Evolutionary conservation across 2,888 invertebrate genomes (phyloP), one percentile per base, ranked within the genome.

Genomic region (Drosophila paracracens): DNA sequence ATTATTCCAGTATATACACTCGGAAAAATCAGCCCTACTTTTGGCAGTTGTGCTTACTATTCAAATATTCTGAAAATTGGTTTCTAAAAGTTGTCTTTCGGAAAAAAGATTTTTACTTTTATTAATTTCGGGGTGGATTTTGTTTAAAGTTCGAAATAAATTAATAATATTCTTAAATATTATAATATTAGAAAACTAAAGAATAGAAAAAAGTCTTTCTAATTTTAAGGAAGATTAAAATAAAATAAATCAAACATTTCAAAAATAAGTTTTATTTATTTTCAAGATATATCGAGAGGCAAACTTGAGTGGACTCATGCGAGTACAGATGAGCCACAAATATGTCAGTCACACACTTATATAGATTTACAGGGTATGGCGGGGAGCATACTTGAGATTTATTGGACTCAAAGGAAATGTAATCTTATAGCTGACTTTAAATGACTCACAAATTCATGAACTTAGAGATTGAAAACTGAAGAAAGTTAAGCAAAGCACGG

Each of bases 371-470:
- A 33, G 56, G 56, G 40, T 57, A 57, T 57, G 4, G 27, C 11
- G 21, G 6, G 3, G 43, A 21, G 21, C 6, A 29, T 40, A 40
- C n/a, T 29, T 36, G 21, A 35, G 29, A 11, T 21, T 31, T 43
- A 29, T 36, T 21, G 29, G 13, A 35, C 63, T 31, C 46, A 16
- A 11, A 63, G 52, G 70, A 70, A 71, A 64, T 33, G 75, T 53
- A 50, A 73, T 57, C 58, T 50, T 51, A 18, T 40, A 74, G 51
- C 27, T 43, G 46, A 62, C 51, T 74, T 56, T 50, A 50, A 75
- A 57, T 62, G 56, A 25, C 18, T 52, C 16, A 35, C 25, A 38
- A 59, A 67, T 62, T 74, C 62, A 68, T 53, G 38, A 59, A 67
- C 62, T 66, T 35, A 10, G 38, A 18, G 35, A 16, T 21, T 43